These are phyloP conservation scores for Bhutanitis thaidina DNA, from an alignment of 2,888 invertebrate genomes.

Conservation along the genomic window DNA sequence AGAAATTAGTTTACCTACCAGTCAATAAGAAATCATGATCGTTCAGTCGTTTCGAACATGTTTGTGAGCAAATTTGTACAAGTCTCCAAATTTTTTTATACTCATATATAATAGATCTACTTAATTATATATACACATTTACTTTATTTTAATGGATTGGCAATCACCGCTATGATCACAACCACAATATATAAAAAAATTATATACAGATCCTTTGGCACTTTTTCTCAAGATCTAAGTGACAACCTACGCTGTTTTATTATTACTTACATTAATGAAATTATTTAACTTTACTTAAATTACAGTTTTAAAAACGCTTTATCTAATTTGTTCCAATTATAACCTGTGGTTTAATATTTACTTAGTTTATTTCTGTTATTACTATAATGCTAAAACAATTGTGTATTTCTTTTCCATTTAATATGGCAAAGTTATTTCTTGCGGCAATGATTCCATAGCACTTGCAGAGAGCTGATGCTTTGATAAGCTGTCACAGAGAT, in stretches of 20 bases:
- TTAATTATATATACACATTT: constrained; percentile 55
- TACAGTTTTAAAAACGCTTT: too few relatives aligned
- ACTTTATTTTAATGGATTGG: constrained; percentile 57
- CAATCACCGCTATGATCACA: constrained; percentile 75
- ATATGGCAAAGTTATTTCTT: too few relatives aligned
- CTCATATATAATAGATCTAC: constrained; percentile 49
- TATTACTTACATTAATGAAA: too few relatives aligned
- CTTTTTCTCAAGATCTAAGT: neutral
- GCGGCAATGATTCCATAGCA: too few relatives aligned
- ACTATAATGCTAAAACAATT: too few relatives aligned
- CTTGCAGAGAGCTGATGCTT: neutral
- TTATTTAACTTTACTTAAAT: too few relatives aligned
- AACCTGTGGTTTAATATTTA: too few relatives aligned
- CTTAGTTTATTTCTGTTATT: too few relatives aligned
- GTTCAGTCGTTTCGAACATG: constrained; percentile 73
- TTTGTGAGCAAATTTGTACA: constrained; percentile 77
- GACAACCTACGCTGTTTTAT: neutral
- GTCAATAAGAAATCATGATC: constrained; percentile 70
- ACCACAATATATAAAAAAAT: constrained; percentile 63
- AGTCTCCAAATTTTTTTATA: constrained; percentile 71
- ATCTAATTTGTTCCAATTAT: too few relatives aligned
- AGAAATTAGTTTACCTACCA: constrained; percentile 55
- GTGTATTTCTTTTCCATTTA: too few relatives aligned
- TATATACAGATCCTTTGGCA: neutral
- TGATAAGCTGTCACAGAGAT: constrained; percentile 4